phyloP scores from a whole-genome alignment of 37 sponge, comb jelly and placozoan species.

The Agelas oroides region DNA sequence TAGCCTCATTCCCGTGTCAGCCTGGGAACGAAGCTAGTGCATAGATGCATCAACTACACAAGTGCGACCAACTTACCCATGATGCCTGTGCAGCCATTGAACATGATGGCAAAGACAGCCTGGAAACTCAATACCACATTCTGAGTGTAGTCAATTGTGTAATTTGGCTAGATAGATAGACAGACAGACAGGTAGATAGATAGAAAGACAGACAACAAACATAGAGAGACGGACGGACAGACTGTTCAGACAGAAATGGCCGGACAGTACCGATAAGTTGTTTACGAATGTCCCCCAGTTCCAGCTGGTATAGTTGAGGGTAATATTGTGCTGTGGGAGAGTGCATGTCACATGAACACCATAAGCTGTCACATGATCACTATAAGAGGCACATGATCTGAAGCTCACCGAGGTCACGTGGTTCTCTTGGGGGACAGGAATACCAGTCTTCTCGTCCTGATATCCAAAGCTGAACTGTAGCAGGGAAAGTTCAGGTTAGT shows the following conservation, averaged over 20 bases:
- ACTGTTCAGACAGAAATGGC: background rate
- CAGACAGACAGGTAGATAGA: background rate
- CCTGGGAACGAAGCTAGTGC: no score
- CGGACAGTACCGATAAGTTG: conserved; percentile 54
- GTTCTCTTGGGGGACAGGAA: conserved; percentile 20
- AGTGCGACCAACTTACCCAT: conserved; percentile 81
- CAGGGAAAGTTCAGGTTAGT: background rate
- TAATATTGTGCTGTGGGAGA: background rate
- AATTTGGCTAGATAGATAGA: conserved; percentile 48
- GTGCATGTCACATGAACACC: no score
- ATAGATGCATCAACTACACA: no score
- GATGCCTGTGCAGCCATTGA: conserved; percentile 97
- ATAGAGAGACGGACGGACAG: background rate
- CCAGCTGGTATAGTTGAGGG: conserved; percentile 70
- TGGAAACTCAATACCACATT: conserved; percentile 45
- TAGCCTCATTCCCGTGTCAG: no score
- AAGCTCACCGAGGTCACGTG: background rate
- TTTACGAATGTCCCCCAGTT: conserved; percentile 60
- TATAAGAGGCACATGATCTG: background rate
- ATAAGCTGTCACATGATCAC: no score
- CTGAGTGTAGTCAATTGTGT: conserved; percentile 72
- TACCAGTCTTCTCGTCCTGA: background rate
- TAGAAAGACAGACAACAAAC: no score
- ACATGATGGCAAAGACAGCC: conserved; percentile 92
- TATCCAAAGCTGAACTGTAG: conserved; percentile 77